Evolutionary conservation across 2,888 invertebrate genomes (phyloP).

Genomic region (Lycia hirtaria): DNA sequence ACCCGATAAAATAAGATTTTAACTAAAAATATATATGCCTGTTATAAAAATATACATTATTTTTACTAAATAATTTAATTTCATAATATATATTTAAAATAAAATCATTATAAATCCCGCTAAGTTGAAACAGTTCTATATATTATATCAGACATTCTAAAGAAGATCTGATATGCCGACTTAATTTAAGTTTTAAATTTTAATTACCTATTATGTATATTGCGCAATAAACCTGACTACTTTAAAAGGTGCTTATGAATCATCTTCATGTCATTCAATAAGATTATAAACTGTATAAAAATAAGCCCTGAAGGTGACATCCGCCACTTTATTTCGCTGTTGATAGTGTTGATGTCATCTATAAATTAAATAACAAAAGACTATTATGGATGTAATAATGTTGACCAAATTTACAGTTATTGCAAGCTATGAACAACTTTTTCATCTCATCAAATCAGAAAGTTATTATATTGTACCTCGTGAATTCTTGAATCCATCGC

Average conservation of each 20-base stretch:
- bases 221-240: slow-evolving; percentile 13
- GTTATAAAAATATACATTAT: too few relatives aligned
- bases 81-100: background rate
- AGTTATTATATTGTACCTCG: too few relatives aligned
- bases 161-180: slow-evolving; percentile 5
- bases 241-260: slow-evolving; percentile 22
- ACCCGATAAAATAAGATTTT: too few relatives aligned
- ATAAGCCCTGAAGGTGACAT: slow-evolving; percentile 32
- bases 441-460: too few relatives aligned
- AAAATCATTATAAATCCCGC: too few relatives aligned
- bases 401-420: slow-evolving; percentile 16
- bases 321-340: slow-evolving; percentile 23
- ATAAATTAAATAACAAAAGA: slow-evolving; percentile 28
- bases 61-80: background rate
- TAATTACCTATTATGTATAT: slow-evolving; percentile 11
- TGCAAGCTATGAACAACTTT: background rate
- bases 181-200: slow-evolving; percentile 1
- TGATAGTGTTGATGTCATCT: slow-evolving; percentile 37
- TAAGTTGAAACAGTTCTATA: too few relatives aligned
- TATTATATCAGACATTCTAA: too few relatives aligned
- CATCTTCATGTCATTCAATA: slow-evolving; percentile 18
- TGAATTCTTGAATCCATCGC: too few relatives aligned
- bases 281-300: background rate
- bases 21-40: too few relatives aligned
- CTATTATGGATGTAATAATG: slow-evolving; percentile 20